Evolutionary conservation across 2,888 invertebrate genomes (phyloP), one percentile per base, ranked within the genome.

Genomic region (Netelia melanura): DNA sequence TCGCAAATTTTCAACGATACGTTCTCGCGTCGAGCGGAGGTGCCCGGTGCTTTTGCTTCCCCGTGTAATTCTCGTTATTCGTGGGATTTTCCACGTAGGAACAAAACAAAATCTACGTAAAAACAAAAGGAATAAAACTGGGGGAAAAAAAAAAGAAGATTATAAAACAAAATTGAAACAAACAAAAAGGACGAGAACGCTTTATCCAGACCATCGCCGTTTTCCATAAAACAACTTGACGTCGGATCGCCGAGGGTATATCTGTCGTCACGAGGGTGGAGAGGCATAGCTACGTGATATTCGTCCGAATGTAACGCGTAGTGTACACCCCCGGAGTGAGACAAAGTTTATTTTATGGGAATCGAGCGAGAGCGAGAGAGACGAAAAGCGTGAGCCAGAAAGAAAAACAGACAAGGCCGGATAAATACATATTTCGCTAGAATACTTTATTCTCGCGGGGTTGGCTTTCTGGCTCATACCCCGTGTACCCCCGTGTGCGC

Each of bases 371-470:
- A 56, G 61, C 25, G 58, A 48, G 61, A 23, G 58, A 25, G 61
- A 1, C 23, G 23, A 3, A 17, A 74, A 52, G 58, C 52, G 62
- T 30, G 54, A 48, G 56, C 11, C 30, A 17, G 17, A n/a, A 75
- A 54, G 62, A 75, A 75, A 75, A 70, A 74, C 77, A 65, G 43
- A 43, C 54, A 58, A 71, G 65, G 58, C 78, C 78, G 74, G 84
- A 82, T 72, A 79, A 74, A 85, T 82, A 85, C 78, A 85, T 82
- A 82, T 85, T 85, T 82, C 84, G 78, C 74, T 82, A 82, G 72
- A 65, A 82, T 82, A 82, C 82, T 82, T 85, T 82, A 85, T 85
- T 75, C 78, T 78, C 82, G 67, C n/a, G 21, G 62, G 56, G 52
- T 48, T 52, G 68, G 54, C 52, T 75, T 56, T 6, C 62, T 21